Conservation (phyloP, 1,140 invertebrate species). For the Drosophila carrolli region DNA sequence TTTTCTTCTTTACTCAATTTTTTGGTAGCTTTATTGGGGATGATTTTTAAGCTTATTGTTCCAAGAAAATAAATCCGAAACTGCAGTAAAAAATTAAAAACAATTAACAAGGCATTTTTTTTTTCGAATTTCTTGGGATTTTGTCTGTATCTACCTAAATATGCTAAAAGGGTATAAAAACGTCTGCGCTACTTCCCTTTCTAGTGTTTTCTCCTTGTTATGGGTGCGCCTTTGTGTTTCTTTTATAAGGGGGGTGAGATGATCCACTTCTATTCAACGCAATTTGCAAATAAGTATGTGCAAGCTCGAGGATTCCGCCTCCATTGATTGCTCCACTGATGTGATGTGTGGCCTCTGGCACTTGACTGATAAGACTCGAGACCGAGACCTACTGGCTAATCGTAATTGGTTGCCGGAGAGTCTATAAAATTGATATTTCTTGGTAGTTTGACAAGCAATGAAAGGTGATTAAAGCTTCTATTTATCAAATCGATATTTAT, state of each 20-base stretch:
- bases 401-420: slow-evolving; percentile 5
- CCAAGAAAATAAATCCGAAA: too few relatives aligned
- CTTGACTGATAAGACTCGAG: slow-evolving; percentile 43
- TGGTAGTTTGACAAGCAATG: slow-evolving; percentile 3
- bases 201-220: slow-evolving; percentile 11
- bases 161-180: background rate
- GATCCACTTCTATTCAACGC: slow-evolving; percentile 15
- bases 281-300: slow-evolving; percentile 10
- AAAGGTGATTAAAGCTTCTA: background rate
- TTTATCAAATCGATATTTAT: background rate
- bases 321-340: slow-evolving; percentile 19
- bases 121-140: too few relatives aligned
- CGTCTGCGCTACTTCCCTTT: background rate
- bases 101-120: too few relatives aligned
- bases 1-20: too few relatives aligned
- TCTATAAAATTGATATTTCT: slow-evolving; percentile 19
- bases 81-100: too few relatives aligned
- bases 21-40: too few relatives aligned
- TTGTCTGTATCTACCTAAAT: background rate
- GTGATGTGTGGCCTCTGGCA: slow-evolving; percentile 19
- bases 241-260: slow-evolving; percentile 34
- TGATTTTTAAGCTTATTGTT: too few relatives aligned
- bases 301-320: slow-evolving; percentile 10
- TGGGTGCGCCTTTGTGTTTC: slow-evolving; percentile 48
- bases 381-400: slow-evolving; percentile 6